Base-by-base conservation (phyloP, 2,888 invertebrate species). In the Amphimallon solstitiale region DNA sequence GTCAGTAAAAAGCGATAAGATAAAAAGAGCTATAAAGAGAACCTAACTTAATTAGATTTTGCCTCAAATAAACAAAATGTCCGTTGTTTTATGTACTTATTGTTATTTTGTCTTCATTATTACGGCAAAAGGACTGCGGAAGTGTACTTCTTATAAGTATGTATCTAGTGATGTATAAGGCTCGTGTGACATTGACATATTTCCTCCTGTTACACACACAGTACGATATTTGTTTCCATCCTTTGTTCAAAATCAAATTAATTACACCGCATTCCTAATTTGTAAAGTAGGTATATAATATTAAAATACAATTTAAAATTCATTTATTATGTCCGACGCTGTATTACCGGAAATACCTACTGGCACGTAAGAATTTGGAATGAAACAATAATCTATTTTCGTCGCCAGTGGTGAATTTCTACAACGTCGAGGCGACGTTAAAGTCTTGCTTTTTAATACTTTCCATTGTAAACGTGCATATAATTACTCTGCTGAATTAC, bases 101-200 rank as follows among this genome's bases (percentile, higher is more conserved):
- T n/a, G n/a, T n/a, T n/a, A n/a, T n/a, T n/a, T n/a, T 40, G 19
- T 6, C 2, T 10, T 15, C 19, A 46, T 46, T 46, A 15, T 54
- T 54, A 17, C 40, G 35, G 29, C 29, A 29, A 29, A 29, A 29
- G 21, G 61, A 56, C 68, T 67, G 67, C 71, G 71, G 71, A 71
- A 71, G 67, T 68, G 62, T 37, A 35, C 35, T 46, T 48, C 45
- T 60, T 60, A 45, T n/a, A n/a, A n/a, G n/a, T n/a, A n/a, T 35
- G 59, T 46, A 35, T 45, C 21, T 45, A n/a, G n/a, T 9, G 5
- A 17, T 38, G 15, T 65, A 65, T 74, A 43, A 29, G 38, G 43
- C 19, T 29, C n/a, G n/a, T 34, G 56, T 77, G 79, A 75, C 79
- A 79, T 79, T 79, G 79, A 78, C 78, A 76, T 72, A 75, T 76